Evolutionary conservation across 2,797 vertebrate species (phyloP).

Genomic region (Luscinia luscinia): DNA sequence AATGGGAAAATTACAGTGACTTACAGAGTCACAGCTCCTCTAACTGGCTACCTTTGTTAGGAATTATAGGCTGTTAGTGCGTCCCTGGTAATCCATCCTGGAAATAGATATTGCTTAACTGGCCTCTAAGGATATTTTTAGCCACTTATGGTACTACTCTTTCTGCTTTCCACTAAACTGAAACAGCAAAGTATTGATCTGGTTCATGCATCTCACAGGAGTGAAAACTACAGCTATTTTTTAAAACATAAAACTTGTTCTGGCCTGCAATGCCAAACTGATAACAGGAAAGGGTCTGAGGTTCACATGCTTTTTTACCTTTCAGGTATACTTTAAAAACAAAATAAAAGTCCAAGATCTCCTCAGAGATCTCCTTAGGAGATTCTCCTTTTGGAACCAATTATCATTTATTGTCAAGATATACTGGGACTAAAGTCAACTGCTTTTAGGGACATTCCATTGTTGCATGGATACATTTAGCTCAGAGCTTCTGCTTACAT

Average conservation of each 20-base stretch:
- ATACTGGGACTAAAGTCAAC: neutral
- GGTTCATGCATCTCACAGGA: neutral
- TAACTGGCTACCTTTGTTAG: neutral
- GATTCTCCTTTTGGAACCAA: neutral
- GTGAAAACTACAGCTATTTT: neutral
- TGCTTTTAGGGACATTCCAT: neutral
- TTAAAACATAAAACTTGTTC: neutral
- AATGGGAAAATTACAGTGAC: neutral
- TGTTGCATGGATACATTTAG: neutral
- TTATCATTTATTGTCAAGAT: neutral
- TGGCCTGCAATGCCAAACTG: neutral
- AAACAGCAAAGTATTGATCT: neutral
- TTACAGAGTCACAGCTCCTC: neutral
- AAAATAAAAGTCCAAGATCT: neutral
- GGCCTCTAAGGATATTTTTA: constrained; percentile 2
- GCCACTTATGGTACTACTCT: neutral
- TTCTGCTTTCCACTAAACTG: neutral
- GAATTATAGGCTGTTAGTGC: neutral
- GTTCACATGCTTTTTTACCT: neutral
- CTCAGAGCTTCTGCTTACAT: neutral
- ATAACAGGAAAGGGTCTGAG: neutral
- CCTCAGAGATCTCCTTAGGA: neutral
- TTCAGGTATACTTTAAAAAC: neutral
- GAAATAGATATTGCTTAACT: neutral
- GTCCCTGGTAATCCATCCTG: neutral